Percentiles rank a stretch among this genome's conserved stretches.
These are phyloP conservation scores for Tragulus kanchil DNA, from an alignment of 2,113 vertebrate species.

Conservation along the genomic window DNA sequence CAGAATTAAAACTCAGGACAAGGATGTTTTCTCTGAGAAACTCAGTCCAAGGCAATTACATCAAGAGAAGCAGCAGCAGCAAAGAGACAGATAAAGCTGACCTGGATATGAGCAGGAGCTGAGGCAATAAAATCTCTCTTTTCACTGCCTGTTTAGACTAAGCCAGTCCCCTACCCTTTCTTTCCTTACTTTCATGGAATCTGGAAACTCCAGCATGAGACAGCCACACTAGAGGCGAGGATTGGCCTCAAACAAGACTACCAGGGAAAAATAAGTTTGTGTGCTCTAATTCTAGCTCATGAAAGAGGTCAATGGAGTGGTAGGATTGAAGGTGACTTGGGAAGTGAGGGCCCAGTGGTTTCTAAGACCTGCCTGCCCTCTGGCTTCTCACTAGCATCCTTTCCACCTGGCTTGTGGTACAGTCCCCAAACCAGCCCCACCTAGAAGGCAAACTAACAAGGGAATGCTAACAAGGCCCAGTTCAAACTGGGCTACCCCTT, in stretches of 20 bases:
- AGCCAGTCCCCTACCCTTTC: neutral
- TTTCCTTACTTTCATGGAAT: neutral
- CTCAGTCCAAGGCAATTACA: slow-evolving; percentile 17
- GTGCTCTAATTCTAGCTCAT: neutral
- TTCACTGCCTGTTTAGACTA: neutral
- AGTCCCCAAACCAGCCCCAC: slow-evolving; percentile 35
- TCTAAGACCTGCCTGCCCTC: slow-evolving; percentile 32
- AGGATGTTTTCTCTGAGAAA: slow-evolving; percentile 36
- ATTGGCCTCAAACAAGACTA: neutral
- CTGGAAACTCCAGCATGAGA: neutral
- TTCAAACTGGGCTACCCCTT: neutral
- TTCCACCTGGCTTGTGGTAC: neutral
- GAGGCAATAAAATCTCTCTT: slow-evolving; percentile 36
- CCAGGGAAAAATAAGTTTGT: neutral
- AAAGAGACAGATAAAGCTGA: slow-evolving; percentile 22
- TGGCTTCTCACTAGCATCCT: slow-evolving; percentile 11
- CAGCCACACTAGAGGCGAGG: neutral
- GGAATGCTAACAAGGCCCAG: slow-evolving; percentile 3
- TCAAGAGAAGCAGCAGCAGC: neutral
- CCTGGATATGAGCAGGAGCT: neutral
- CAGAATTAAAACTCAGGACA: slow-evolving; percentile 3
- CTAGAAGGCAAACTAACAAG: slow-evolving; percentile 46
- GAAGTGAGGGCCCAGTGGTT: neutral
- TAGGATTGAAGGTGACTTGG: neutral
- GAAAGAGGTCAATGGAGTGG: neutral